These are phyloP conservation scores for Hipposideros armiger DNA, from an alignment of 2,113 vertebrate genomes.

Conservation along the genomic window DNA sequence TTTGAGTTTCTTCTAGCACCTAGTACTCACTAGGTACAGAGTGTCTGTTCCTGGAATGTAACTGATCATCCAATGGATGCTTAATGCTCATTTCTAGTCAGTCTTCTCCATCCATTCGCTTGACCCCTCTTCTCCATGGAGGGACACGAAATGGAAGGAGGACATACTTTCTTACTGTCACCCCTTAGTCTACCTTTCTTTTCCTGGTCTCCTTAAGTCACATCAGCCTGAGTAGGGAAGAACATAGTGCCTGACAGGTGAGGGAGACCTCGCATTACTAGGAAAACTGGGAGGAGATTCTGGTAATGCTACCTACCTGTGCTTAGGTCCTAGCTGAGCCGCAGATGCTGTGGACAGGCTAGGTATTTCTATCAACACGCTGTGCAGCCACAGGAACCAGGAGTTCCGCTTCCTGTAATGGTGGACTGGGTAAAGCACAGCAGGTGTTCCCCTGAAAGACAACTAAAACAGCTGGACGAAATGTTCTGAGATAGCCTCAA, in stretches of 20 bases:
- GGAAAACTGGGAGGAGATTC: background rate
- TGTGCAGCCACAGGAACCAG: background rate
- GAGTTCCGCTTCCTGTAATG: background rate
- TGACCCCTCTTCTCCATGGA: background rate
- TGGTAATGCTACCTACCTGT: background rate
- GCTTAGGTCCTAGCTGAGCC: background rate
- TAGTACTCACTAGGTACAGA: background rate
- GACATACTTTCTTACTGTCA: background rate
- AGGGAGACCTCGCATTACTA: background rate
- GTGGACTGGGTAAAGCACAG: background rate
- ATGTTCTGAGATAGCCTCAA: background rate
- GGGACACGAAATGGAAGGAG: background rate
- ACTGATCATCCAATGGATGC: background rate
- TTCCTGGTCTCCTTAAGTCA: background rate
- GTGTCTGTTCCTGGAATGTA: background rate
- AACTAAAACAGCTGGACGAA: background rate
- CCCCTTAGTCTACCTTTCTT: background rate
- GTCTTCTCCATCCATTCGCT: background rate
- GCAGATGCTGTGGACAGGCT: background rate
- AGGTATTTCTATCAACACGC: background rate
- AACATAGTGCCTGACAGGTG: background rate
- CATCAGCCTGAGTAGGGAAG: background rate
- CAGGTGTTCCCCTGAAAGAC: background rate
- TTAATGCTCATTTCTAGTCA: background rate
- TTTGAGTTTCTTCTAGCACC: background rate